Evolutionary conservation across 2,113 vertebrate genomes (phyloP), one percentile per base, ranked within the genome.

Genomic region (Cyprinus carpio): DNA sequence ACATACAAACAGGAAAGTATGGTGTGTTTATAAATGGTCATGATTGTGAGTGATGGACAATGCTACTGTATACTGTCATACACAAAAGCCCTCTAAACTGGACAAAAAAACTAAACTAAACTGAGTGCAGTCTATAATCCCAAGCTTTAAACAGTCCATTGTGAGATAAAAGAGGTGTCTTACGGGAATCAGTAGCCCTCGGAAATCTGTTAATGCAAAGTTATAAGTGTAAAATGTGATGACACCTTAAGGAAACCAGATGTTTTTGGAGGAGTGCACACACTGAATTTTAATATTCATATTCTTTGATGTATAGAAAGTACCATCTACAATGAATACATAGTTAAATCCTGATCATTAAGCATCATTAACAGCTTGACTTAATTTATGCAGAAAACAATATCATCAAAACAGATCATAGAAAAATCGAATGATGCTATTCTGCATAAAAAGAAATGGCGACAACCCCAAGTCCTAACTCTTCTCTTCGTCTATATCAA

Each of bases 381-480:
- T 58, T 37, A 43, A 76, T 43, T 64, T 64, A 72, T 37, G 13
- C 29, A 58, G 81, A 40, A 83, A 56, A 82, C 60, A 8, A 43
- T n/a, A 58, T 54, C 64, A 25, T 12, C 58, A 58, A 83, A 83
- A 72, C 6, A 67, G 25, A 69, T 40, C 37, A 27, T 67, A 81
- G 40, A 54, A 82, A 72, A 23, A 15, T 23, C 71, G 69, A 69
- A 87, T 18, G 74, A 75, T 78, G 88, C 75, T 90, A 92, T 67
- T 92, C 90, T 93, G 94, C 93, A 93, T 93, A 93, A 90, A 82
- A 87, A 90, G 77, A 91, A 87, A 90, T 71, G 86, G 83, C 71
- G 79, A 72, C n/a, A 88, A 86, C 78, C 87, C 75, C 20, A 46
- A 62, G 40, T 72, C 65, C 78, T 90, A 91, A 88, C 87, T 90